Evolutionary conservation across 2,888 invertebrate genomes (phyloP), one percentile per base, ranked within the genome.

Genomic region (Matsumyia berberina): DNA sequence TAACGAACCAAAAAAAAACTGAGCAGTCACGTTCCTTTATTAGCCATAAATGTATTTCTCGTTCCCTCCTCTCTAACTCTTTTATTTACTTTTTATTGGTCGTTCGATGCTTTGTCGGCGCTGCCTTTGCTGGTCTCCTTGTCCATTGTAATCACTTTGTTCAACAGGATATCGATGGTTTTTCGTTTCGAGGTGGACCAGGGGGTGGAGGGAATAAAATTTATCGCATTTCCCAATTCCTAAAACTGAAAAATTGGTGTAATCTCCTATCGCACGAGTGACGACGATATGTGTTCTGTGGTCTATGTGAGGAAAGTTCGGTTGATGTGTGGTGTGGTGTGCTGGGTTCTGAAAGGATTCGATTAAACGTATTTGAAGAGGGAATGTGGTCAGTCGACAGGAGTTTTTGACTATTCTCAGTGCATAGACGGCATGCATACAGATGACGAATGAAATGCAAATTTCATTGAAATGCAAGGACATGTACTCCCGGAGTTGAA

Each of bases 1-100:
- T 64, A 58, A 58, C 64, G 67, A 83, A 83, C 64, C 81, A 44
- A 42, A 67, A 67, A 67, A 83, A 70, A 79, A 58, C 73, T 57
- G 60, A 73, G 73, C 79, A 73, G 83, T 83, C 83, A 83, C 83
- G 83, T 79, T 73, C 83, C 64, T 78, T 83, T 83, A 83, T 83
- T 83, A 83, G 83, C 83, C 83, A 83, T 83, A 83, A 83, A 83
- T 83, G 83, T 83, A 83, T 83, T 83, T 83, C 72, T 60, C 72
- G 39, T 67, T 42, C 57, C 78, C 73, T 11, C 9, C 19, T 1
- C 58, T 49, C 64, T 70, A 82, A 77, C 82, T 82, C 82, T 82
- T 83, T 81, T 81, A 76, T 81, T 81, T 76, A 76, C 76, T 81
- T 81, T 81, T 83, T 83, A 79, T 79, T 70, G 73, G 67, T 64